Base-by-base conservation (phyloP, 2,113 vertebrate genomes). In the Cyphomyrus plagiostoma region DNA sequence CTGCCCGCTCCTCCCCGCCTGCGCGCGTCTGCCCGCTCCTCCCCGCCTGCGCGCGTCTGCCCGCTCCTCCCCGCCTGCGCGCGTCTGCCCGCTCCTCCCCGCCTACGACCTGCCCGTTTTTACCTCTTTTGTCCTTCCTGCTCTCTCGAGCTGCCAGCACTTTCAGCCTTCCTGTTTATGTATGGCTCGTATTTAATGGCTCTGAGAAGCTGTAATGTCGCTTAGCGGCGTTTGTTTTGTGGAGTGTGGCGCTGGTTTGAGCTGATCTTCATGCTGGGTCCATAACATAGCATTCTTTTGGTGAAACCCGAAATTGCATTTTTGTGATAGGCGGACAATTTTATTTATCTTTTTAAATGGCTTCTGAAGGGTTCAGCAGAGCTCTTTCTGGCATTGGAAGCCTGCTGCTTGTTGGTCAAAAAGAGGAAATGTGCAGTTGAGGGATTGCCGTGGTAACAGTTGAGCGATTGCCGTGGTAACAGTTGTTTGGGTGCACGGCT, bases 401-500 rank as follows among this genome's bases (percentile, higher is more conserved):
- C 45, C 82, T 84, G 45, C 17, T 82, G 42, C 77, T 82, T 82
- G 1, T 13, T 82, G 77, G 39, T 82, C 15, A 46, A 82, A 21
- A 82, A 6, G 19, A 82, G 42, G 35, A 45, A 82, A 74, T 35
- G 66, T 74, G 66, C 35, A 23, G 35, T 82, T 56, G 53, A 89
- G 91, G 96, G 62, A 49, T 49, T 49, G 48, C 48, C 9, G 95
- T 95, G 93, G 95, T 93, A 95, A 95, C 95, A 87, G 80, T 89
- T 93, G 90, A 89, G 91, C 95, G 56, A 62, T 96, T 94, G 95
- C 93, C 94, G 95, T 95, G 93, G 95, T 93, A 95, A 95, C 95
- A 87, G 82, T 89, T 93, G 90, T 90, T 91, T 91, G 92, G 74
- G 90, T 93, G 91, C 83, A 90, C 48, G 91, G 95, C 94, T 93